phyloP scores from a whole-genome alignment of 2,113 vertebrate species.

The Triplophysa rosa region DNA sequence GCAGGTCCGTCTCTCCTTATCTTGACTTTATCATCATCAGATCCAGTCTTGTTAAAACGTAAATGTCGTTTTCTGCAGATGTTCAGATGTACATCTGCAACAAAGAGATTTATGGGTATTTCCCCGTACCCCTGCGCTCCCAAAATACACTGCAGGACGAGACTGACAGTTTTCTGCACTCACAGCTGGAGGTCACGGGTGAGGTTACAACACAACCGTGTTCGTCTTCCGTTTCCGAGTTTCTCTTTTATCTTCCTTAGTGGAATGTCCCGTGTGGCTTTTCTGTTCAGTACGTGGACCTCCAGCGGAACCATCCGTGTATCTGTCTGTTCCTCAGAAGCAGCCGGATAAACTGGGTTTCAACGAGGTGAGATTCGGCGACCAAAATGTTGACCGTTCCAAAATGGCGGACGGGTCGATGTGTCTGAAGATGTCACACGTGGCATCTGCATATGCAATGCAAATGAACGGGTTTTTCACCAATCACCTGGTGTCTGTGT shows the following conservation, averaged over 20 bases:
- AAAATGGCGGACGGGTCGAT: too few species aligned
- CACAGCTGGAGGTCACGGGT: constrained; percentile 87
- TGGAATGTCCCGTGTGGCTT: not conserved
- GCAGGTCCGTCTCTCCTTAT: constrained; percentile 72
- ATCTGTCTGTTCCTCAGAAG: constrained; percentile 72
- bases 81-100: constrained; percentile 90
- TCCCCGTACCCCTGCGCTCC: constrained; percentile 80
- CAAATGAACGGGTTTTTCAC: not conserved
- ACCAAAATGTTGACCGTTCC: too few species aligned
- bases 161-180: constrained; percentile 83
- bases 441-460: too few species aligned
- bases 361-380: constrained; percentile 77
- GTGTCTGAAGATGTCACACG: not conserved
- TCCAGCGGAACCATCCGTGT: constrained; percentile 74
- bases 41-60: not conserved
- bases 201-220: constrained; percentile 57
- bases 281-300: constrained; percentile 74
- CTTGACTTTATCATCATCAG: too few species aligned
- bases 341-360: constrained; percentile 83
- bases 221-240: not conserved
- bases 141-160: constrained; percentile 82
- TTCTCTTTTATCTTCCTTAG: not conserved
- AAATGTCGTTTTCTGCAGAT: constrained; percentile 61
- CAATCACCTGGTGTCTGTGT: not conserved
- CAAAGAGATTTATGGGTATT: constrained; percentile 80